Evolutionary conservation across 1,140 invertebrate genomes (phyloP), one percentile per base, ranked within the genome.

Genomic region (Paraescarpia echinospica): DNA sequence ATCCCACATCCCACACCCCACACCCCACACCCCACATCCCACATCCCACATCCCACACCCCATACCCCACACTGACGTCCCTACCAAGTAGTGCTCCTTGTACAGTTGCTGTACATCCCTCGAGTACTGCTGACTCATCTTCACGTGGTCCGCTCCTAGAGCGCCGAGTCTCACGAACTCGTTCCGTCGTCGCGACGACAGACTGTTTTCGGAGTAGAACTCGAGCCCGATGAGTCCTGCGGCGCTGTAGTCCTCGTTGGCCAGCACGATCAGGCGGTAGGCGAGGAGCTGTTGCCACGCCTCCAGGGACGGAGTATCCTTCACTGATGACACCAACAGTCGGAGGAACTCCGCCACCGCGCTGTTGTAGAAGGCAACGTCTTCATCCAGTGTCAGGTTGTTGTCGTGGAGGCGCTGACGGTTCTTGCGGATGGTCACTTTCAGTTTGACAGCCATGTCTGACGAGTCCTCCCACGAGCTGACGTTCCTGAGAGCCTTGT

Each of bases 241-340:
- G 51, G 33, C n/a, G 33, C 91, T 34, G 92, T 92, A 93, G 33
- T 90, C 41, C 35, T 93, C 91, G 27, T 41, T 34, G 14, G 93
- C 91, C 41, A 35, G 41, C 31, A 92, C 77, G 1, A 93, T 88
- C 34, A 92, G 89, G 14, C 77, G 34, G 51, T 59, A 41, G 18
- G 88, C 93, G 33, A 92, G 6, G 88, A 92, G 31, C 89, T 92
- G 31, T 31, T 35, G 92, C 93, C 93, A 93, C 2, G 51, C 51
- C 27, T 33, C 41, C 33, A 48, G 48, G 1, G 92, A 59, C n/a
- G 41, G 89, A 0, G 91, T 90, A 89, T 33, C 41, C 35, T 89
- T 48, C 22, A 93, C 89, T 5, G 89, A 51, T 22, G 48, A 31
- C 33, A 51, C 34, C 35, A 93, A 48, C 14, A 35, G 35, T 0